phyloP scores from a whole-genome alignment of 2,888 invertebrate species.

The Lordiphosa andalusiaca region DNA sequence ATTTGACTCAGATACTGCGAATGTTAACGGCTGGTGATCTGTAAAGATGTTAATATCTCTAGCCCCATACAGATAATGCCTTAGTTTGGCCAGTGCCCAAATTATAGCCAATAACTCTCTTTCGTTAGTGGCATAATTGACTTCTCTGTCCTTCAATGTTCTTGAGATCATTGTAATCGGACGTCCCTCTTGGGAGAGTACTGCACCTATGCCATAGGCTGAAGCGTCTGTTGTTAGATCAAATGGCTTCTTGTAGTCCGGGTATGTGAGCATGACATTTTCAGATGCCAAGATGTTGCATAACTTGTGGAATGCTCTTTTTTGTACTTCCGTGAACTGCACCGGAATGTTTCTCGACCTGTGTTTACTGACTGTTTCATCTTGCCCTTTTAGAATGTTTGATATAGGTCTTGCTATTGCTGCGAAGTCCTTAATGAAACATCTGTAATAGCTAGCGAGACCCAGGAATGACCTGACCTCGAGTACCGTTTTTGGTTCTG shows the following conservation, averaged over 20 bases:
- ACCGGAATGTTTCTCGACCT: conserved; percentile 8
- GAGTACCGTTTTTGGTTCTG: conserved; percentile 1
- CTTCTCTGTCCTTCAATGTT: conserved; percentile 9
- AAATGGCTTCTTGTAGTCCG: not conserved
- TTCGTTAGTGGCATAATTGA: conserved; percentile 9
- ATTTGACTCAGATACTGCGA: conserved; percentile 2
- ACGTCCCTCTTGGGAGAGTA: too few relatives aligned
- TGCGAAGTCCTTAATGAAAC: conserved; percentile 7
- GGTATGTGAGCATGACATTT: conserved; percentile 4
- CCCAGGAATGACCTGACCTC: conserved; percentile 1
- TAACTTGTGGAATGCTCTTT: conserved; percentile 6
- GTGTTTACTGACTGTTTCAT: conserved; percentile 10
- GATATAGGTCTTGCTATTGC: conserved; percentile 8
- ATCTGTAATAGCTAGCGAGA: conserved; percentile 7
- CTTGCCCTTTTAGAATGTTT: conserved; percentile 5
- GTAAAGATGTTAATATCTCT: conserved; percentile 8
- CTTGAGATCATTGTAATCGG: conserved; percentile 14
- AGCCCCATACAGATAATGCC: conserved; percentile 2
- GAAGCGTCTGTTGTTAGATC: conserved; percentile 7
- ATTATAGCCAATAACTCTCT: conserved; percentile 7
- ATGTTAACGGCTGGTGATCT: conserved; percentile 6
- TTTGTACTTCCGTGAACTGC: conserved; percentile 5
- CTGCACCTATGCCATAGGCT: too few relatives aligned
- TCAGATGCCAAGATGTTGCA: conserved; percentile 14
- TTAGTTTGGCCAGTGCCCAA: conserved; percentile 9